Base-by-base conservation (phyloP, 2,888 invertebrate genomes). In the Andricus curvator region DNA sequence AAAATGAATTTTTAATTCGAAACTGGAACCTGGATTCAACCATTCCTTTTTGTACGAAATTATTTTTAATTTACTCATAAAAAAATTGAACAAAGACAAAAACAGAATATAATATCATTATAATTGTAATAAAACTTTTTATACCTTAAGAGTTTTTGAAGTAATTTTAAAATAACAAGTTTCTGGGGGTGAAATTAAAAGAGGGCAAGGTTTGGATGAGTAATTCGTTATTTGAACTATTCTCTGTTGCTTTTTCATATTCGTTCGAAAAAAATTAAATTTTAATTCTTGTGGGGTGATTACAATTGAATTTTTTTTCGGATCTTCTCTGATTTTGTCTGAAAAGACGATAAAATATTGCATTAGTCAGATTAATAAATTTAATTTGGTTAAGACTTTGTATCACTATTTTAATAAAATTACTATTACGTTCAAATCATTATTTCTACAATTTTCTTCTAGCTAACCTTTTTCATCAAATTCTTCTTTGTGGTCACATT, bases 131-230 rank as follows among this genome's bases (percentile, higher is more conserved):
- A 5, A 25, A 56, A 62, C 13, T 62, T 62, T 13, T 4, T 62
- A 22, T 62, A 62, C 62, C 62, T 62, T 62, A 17, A 62, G 62
- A 25, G 62, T 25, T 62, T 62, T 62, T 29, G 25, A 62, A 13
- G 13, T 25, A 25, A 62, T 62, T 62, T 62, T 62, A 62, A 62
- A 62, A 62, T 62, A 62, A 62, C 15, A 5, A 62, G 62, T 62
- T 25, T 25, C 11, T 6, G 62, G 62, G 29, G 25, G 62, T 13
- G 25, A 62, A 62, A 62, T 62, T 29, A 25, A 29, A 15, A 62
- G 62, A 62, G 62, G 62, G 3, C 62, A 62, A 22, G 62, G 62
- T 25, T 25, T 62, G 15, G 62, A 62, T 62, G 62, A 62, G 25
- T 29, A 62, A 62, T 62, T 62, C 4, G 62, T 62, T 62, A 62